These are phyloP conservation scores for Orycteropus afer DNA, from an alignment of 2,113 vertebrate genomes.

Conservation along the genomic window DNA sequence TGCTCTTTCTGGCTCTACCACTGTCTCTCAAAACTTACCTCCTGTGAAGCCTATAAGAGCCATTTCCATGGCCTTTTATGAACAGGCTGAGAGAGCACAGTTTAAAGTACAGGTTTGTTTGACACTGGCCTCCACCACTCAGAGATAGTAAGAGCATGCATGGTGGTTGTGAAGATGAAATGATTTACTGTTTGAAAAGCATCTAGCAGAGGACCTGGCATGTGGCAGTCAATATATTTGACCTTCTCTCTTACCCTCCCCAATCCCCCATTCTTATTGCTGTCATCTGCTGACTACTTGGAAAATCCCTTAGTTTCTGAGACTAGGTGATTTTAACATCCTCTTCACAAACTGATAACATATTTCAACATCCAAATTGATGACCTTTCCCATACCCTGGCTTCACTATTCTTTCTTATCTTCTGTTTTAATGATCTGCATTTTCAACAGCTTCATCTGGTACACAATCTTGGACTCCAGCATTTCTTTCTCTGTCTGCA, in stretches of 20 bases:
- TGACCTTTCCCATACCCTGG: neutral
- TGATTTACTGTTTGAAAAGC: neutral
- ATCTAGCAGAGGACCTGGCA: neutral
- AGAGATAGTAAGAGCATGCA: neutral
- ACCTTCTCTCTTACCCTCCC: neutral
- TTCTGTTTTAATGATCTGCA: neutral
- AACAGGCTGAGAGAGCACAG: neutral
- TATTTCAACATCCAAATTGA: constrained; percentile 19
- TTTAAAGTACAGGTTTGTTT: neutral
- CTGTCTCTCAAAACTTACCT: neutral
- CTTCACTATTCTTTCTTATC: neutral
- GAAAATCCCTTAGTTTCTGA: neutral
- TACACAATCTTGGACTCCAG: neutral
- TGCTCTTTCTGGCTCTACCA: neutral
- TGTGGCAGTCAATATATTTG: neutral
- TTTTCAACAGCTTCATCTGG: neutral
- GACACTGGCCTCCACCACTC: neutral
- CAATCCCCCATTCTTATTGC: neutral
- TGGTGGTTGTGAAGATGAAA: neutral
- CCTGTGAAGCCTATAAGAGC: neutral
- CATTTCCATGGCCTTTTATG: neutral
- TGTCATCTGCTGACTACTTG: neutral
- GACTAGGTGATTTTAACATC: neutral
- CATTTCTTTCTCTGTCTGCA: constrained; percentile 6
- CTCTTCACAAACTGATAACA: neutral